Evolutionary conservation across 1,140 invertebrate species (phyloP).

Genomic region (Trichomalopsis sarcophagae): DNA sequence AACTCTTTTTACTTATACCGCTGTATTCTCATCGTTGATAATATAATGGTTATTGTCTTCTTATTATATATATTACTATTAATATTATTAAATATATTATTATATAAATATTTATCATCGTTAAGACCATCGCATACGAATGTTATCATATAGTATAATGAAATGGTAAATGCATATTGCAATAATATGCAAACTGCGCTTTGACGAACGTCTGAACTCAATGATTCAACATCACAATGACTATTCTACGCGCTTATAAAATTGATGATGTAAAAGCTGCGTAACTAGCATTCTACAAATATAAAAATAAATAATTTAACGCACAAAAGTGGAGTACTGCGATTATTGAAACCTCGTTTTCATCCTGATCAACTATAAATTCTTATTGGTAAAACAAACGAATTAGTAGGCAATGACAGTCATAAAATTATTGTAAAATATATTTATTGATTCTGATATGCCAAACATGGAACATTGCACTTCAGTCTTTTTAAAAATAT

Average conservation of each 20-base stretch:
- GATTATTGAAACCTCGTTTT: neutral
- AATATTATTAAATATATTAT: constrained; percentile 49
- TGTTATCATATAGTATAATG: constrained; percentile 51
- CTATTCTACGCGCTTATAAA: constrained; percentile 44
- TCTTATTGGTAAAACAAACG: neutral
- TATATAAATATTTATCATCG: constrained; percentile 52
- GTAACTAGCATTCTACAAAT: constrained; percentile 48
- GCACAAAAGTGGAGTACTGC: constrained; percentile 45
- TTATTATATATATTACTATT: constrained; percentile 44
- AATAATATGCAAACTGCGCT: constrained; percentile 34
- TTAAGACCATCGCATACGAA: constrained; percentile 49
- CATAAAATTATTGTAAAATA: constrained; percentile 13
- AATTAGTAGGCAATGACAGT: neutral
- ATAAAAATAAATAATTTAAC: constrained; percentile 53
- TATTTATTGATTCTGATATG: constrained; percentile 1
- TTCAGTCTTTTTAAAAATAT: constrained; percentile 23
- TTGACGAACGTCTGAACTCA: constrained; percentile 44
- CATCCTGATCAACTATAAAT: neutral
- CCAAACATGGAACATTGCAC: neutral
- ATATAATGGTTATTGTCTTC: constrained; percentile 48
- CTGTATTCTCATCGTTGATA: constrained; percentile 51
- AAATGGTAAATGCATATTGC: constrained; percentile 37
- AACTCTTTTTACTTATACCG: constrained; percentile 45
- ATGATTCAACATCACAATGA: constrained; percentile 39
- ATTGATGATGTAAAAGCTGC: constrained; percentile 47